Evolutionary conservation across 2,113 vertebrate species (phyloP).

Genomic region (Coptodon rendalli): DNA sequence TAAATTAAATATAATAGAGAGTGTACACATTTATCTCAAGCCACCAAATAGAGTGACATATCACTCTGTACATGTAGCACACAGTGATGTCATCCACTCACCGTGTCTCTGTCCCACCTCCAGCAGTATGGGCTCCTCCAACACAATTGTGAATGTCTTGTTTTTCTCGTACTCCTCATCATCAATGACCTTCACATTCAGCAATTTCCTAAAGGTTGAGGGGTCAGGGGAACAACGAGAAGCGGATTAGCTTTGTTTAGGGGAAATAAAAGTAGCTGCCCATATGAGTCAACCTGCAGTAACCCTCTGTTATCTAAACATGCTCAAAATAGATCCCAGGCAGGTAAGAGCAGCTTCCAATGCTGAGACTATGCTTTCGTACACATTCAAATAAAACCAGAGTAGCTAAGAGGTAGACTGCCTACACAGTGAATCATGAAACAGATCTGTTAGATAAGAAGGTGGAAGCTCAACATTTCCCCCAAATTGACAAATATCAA

Average conservation of each 20-base stretch:
- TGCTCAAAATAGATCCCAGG: neutral
- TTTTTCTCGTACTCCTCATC: slow-evolving; percentile 86
- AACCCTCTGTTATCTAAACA: neutral
- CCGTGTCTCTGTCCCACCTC: slow-evolving; percentile 76
- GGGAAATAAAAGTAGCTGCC: neutral
- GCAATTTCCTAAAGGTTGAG: slow-evolving; percentile 68
- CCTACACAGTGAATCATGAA: slow-evolving; percentile 42
- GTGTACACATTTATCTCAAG: neutral
- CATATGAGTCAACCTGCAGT: neutral
- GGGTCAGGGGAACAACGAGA: neutral
- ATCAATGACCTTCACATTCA: slow-evolving; percentile 81
- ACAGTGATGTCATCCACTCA: slow-evolving; percentile 32
- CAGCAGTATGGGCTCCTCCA: slow-evolving; percentile 77
- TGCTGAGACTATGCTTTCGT: neutral
- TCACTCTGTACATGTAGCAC: neutral
- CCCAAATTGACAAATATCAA: neutral
- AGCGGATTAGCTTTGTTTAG: neutral
- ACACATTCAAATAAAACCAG: neutral
- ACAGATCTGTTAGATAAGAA: slow-evolving; percentile 28
- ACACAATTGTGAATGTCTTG: slow-evolving; percentile 77
- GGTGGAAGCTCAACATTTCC: neutral
- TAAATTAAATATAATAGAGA: neutral
- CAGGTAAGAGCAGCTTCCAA: neutral
- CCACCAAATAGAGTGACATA: neutral
- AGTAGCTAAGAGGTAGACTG: slow-evolving; percentile 3